Evolutionary conservation across 2,888 invertebrate genomes (phyloP).

Genomic region (Pharmacophagus antenor): DNA sequence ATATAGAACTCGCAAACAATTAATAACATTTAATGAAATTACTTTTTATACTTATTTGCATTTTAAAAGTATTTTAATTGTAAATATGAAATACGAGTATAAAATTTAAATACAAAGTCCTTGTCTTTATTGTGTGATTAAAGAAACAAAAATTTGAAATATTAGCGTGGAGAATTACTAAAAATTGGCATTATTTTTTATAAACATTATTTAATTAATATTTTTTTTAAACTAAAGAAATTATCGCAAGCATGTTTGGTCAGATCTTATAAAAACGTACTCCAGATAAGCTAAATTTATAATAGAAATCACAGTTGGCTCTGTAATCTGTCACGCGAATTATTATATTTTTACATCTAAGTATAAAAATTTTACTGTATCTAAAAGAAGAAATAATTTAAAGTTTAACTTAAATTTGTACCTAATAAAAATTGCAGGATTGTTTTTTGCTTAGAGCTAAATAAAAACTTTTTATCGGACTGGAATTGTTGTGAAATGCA

Average conservation of each 20-base stretch:
- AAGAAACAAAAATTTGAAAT: too few relatives aligned
- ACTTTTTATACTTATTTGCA: too few relatives aligned
- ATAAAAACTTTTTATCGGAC: conserved; percentile 21
- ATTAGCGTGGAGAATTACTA: too few relatives aligned
- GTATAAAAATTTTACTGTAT: neutral
- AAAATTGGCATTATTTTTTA: too few relatives aligned
- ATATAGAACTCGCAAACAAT: neutral
- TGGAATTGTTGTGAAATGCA: conserved; percentile 28
- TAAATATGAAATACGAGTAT: too few relatives aligned
- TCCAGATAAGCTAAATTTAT: neutral
- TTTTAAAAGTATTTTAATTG: too few relatives aligned
- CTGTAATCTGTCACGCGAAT: neutral
- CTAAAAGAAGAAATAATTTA: neutral
- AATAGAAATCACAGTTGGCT: neutral
- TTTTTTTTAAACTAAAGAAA: neutral
- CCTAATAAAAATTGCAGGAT: conserved; percentile 18
- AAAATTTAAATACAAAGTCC: too few relatives aligned
- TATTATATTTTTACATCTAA: neutral
- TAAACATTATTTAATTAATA: too few relatives aligned
- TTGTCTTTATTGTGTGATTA: too few relatives aligned
- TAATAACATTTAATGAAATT: too few relatives aligned
- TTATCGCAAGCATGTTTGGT: neutral
- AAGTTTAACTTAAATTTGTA: conserved; percentile 1
- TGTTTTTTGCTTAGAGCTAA: conserved; percentile 21
- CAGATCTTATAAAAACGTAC: neutral